Conservation (phyloP, 2,888 invertebrate species). For the Malthinus flaveolus region DNA sequence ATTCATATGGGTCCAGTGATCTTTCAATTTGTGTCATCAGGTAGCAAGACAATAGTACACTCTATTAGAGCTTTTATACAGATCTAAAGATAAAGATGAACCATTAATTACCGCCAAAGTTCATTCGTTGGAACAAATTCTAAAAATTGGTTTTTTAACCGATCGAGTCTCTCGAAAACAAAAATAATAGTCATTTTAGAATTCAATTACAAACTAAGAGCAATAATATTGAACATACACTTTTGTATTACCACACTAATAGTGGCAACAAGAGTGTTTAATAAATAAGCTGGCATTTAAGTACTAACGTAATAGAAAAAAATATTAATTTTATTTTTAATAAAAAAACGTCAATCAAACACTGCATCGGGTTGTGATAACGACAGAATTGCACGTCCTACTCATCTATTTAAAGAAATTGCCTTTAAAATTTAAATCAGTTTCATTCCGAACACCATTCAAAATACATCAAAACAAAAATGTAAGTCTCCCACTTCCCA, state of each 20-base stretch:
- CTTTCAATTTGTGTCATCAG: too few species aligned
- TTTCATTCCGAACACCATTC: too few species aligned
- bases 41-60: too few species aligned
- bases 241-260: not conserved
- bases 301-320: too few species aligned
- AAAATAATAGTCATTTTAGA: not conserved
- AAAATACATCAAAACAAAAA: not conserved
- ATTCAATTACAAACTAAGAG: not conserved
- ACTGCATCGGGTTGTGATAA: conserved; percentile 11
- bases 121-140: not conserved
- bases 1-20: too few species aligned
- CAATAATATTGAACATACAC: not conserved
- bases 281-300: too few species aligned
- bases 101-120: not conserved
- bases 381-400: conserved; percentile 17
- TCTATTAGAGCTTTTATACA: too few species aligned
- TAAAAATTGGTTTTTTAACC: not conserved
- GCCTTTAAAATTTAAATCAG: too few species aligned
- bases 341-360: conserved; percentile 4
- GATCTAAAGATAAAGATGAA: too few species aligned
- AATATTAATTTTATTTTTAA: not conserved
- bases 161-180: not conserved
- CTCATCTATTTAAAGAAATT: conserved; percentile 19
- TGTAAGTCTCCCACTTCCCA: too few species aligned
- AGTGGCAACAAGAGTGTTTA: too few species aligned